Evolutionary conservation across 2,797 vertebrate species (phyloP), one percentile per base, ranked within the genome.

Genomic region (Macropodus opercularis): DNA sequence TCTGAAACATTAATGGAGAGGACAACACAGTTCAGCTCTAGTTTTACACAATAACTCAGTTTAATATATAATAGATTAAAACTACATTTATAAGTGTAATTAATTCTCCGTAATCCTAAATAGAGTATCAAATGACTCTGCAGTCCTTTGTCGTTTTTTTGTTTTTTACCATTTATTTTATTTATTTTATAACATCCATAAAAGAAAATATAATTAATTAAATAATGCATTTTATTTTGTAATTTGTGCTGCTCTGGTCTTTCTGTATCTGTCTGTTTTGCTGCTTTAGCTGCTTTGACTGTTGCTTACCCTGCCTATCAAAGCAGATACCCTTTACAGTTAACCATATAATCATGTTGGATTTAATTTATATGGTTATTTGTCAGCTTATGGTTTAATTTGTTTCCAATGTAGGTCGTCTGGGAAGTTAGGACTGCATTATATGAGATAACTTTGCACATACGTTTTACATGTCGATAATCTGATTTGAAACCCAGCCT

Each of bases 351-450:
- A 54, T 47, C 47, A 52, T 29, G 26, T 44, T 61, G 55, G 53
- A 44, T 63, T 40, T 71, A 9, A 57, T 66, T 62, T 71, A 14
- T 15, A 18, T 8, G 48, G 55, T 55, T 24, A 59, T 60, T 54
- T 46, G 21, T 50, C 54, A 18, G 13, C 31, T 29, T 52, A 27
- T 60, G 51, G 14, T 66, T 34, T 68, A 18, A 72, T 65, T 72
- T 50, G 50, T 59, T 36, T 57, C 50, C 8, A 47, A 42, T 57
- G 69, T 39, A 66, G 51, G 69, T 27, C 29, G 10, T 44, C 74
- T 39, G 5, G 6, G 17, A 18, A 62, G 47, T 52, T 26, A 27
- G 32, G 32, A 59, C 69, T 76, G 55, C 47, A 62, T 81, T 77
- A 53, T 42, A 35, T 19, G 5, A 63, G 21, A 56, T 59, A 46